Evolutionary conservation across 2,888 invertebrate species (phyloP).

Genomic region (Sisyra nigra): DNA sequence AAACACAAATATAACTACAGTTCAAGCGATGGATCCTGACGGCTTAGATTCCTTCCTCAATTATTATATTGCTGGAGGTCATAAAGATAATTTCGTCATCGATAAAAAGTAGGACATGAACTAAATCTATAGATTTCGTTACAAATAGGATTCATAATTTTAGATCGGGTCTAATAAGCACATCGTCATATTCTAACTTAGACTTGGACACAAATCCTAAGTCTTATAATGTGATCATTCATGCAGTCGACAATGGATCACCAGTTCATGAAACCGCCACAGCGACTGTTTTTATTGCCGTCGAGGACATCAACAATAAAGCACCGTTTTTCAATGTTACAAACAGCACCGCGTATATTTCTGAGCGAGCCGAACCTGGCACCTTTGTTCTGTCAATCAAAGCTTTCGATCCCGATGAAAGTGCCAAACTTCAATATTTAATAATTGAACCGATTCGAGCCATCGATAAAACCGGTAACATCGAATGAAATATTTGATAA

Average conservation of each 20-base stretch:
- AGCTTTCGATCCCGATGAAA: slow-evolving; percentile 56
- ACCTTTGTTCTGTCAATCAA: slow-evolving; percentile 43
- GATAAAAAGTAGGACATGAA: slow-evolving; percentile 43
- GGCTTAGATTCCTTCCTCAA: slow-evolving; percentile 50
- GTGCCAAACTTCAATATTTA: slow-evolving; percentile 49
- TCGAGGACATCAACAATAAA: slow-evolving; percentile 68
- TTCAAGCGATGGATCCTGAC: slow-evolving; percentile 64
- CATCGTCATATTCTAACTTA: slow-evolving; percentile 53
- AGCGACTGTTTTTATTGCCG: slow-evolving; percentile 52
- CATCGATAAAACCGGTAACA: slow-evolving; percentile 51
- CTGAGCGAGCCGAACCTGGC: slow-evolving; percentile 46
- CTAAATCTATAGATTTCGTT: too few relatives aligned
- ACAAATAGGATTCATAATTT: slow-evolving; percentile 13
- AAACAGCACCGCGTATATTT: slow-evolving; percentile 50
- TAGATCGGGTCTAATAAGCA: slow-evolving; percentile 51
- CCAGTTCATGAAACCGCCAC: slow-evolving; percentile 66
- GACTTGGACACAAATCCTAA: slow-evolving; percentile 52
- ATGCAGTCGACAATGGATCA: slow-evolving; percentile 57
- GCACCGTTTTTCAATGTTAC: slow-evolving; percentile 54
- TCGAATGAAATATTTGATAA: neutral
- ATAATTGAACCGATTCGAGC: slow-evolving; percentile 52
- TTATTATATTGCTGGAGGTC: slow-evolving; percentile 55
- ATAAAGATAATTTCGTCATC: slow-evolving; percentile 62
- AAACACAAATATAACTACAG: slow-evolving; percentile 51
- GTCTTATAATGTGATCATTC: slow-evolving; percentile 51